Percentiles rank a stretch among this genome's conserved stretches.
Evolutionary conservation across 2,888 invertebrate genomes (phyloP).

Genomic region (Falcaria lacertinaria): DNA sequence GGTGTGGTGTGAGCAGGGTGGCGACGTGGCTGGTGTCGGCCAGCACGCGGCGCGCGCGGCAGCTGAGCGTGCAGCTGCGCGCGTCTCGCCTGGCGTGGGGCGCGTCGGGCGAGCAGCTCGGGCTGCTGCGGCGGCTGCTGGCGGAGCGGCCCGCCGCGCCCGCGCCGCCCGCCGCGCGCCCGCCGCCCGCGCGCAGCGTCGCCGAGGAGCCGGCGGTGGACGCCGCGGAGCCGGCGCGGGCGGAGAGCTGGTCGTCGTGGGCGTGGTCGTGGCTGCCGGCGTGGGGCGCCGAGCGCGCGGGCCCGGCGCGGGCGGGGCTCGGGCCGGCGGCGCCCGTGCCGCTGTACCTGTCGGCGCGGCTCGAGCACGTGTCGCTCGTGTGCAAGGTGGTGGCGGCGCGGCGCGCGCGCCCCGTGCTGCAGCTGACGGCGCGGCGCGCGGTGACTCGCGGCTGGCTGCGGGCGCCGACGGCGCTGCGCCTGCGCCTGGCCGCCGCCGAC

Average conservation of each 20-base stretch:
- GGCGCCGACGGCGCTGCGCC: conserved; percentile 36
- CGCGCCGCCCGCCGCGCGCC: conserved; percentile 14
- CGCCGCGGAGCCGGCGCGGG: conserved; percentile 25
- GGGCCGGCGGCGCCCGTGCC: conserved; percentile 48
- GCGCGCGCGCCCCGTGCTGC: conserved; percentile 40
- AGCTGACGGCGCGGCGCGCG: conserved; percentile 39
- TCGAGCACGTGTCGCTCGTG: conserved; percentile 52
- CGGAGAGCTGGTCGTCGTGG: conserved; percentile 66
- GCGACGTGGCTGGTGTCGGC: conserved; percentile 54
- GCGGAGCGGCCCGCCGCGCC: conserved; percentile 32
- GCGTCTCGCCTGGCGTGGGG: conserved; percentile 55
- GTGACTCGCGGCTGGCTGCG: conserved; percentile 40
- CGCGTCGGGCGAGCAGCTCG: conserved; percentile 55
- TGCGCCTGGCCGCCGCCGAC: conserved; percentile 40
- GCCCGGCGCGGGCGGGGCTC: conserved; percentile 39
- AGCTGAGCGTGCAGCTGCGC: conserved; percentile 43
- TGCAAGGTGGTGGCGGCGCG: conserved; percentile 44
- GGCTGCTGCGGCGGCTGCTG: conserved; percentile 46
- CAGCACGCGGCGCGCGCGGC: conserved; percentile 50
- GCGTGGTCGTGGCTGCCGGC: conserved; percentile 71
- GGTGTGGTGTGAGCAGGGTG: conserved; percentile 33
- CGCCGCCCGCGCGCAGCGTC: conserved; percentile 15
- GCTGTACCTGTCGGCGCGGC: conserved; percentile 39
- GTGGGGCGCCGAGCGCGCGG: too few species aligned
- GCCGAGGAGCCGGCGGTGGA: conserved; percentile 19